Conservation (phyloP, 2,797 vertebrate species). For the Champsocephalus gunnari region DNA sequence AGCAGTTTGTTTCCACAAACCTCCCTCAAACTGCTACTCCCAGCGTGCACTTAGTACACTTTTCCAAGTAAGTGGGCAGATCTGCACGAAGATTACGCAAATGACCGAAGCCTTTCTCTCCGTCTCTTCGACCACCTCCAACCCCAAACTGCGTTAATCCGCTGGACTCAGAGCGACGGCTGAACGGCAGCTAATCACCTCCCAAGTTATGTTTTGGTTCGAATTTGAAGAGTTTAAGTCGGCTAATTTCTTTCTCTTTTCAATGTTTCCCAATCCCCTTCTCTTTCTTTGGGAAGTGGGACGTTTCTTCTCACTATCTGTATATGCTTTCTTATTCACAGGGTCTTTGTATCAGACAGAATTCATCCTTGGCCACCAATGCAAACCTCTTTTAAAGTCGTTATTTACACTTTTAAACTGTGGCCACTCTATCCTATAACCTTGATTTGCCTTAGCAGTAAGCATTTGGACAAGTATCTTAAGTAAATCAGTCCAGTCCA, state of each 20-base stretch:
- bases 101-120: conserved; percentile 65
- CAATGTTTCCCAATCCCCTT: no score
- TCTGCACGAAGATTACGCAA: conserved; percentile 73
- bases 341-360: not conserved
- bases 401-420: not conserved
- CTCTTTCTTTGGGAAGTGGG: no score
- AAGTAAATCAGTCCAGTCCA: conserved; percentile 34
- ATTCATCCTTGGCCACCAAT: not conserved
- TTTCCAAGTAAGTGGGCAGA: conserved; percentile 69
- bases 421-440: conserved; percentile 1
- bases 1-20: conserved; percentile 79
- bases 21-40: conserved; percentile 59
- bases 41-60: conserved; percentile 68
- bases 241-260: no score
- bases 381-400: conserved; percentile 3
- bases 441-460: not conserved
- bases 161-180: conserved; percentile 17
- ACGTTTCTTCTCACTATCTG: not conserved
- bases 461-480: conserved; percentile 15
- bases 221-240: no score
- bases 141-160: conserved; percentile 31
- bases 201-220: conserved; percentile 45
- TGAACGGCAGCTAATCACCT: conserved; percentile 50
- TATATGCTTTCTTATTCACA: not conserved
- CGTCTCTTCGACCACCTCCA: conserved; percentile 43